Evolutionary conservation across 2,888 invertebrate species (phyloP), one percentile per base, ranked within the genome.

Genomic region (Caenorhabditis auriculariae): DNA sequence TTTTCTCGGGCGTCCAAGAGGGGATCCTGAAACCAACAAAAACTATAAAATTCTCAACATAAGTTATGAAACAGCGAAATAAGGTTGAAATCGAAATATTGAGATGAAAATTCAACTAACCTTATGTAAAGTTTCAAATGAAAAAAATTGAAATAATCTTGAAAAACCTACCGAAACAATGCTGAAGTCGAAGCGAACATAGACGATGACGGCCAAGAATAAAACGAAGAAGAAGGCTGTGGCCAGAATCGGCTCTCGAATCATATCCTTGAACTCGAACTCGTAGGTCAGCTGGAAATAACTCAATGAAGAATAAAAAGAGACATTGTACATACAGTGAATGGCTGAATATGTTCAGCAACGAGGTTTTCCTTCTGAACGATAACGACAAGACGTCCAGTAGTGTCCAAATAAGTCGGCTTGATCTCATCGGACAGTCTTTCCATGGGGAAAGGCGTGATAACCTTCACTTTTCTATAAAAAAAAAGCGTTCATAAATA

Each of bases 311-410:
- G 32, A 21, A 23, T 38, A 24, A 26, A 44, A 24, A 15, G 17
- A 47, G 38, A 56, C 24, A 12, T 32, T 15, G 24, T n/a, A 53
- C 58, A 39, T 58, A 76, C 77, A 7, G 75, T 74, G 82, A 98
- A 91, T 83, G 92, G 91, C 83, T 93, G 90, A 79, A 96, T 96
- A 82, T 98, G 98, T 81, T 91, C 90, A 81, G 96, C 94, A 0
- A 94, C 92, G 61, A 98, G 85, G 85, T 95, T 93, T 21, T 84
- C 87, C 70, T 86, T 86, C 83, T 91, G 90, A 1, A 87, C 86
- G 53, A 94, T 87, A 52, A 98, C 86, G 0, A 95, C 92, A 0
- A 92, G 90, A 52, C 98, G 88, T 0, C 95, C 98, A 72, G 89
- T 88, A 0, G 91, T 91, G 82, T 99, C 98, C 78, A 99, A 86